Evolutionary conservation across 2,113 vertebrate genomes (phyloP).

Genomic region (Oxyura jamaicensis): DNA sequence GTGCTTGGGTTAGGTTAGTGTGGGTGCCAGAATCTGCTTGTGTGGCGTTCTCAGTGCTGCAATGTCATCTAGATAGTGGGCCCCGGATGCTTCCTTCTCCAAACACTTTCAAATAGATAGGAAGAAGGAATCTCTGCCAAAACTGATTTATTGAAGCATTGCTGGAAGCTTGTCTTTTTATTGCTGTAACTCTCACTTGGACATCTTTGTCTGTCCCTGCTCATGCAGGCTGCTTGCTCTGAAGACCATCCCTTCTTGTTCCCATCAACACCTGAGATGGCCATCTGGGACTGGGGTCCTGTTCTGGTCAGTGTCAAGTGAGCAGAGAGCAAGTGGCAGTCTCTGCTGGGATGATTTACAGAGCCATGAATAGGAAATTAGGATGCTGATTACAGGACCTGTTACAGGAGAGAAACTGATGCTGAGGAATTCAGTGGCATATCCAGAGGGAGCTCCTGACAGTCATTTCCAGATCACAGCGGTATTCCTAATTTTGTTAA

Average conservation of each 20-base stretch:
- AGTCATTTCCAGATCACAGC: not conserved
- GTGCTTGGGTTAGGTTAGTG: not conserved
- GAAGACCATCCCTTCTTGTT: not conserved
- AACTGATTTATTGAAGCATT: not conserved
- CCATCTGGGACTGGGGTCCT: not conserved
- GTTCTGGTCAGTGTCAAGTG: not conserved
- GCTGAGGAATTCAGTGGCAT: not conserved
- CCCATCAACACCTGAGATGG: not conserved
- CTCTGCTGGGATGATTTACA: not conserved
- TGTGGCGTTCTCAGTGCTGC: not conserved
- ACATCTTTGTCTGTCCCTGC: not conserved
- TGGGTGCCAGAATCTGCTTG: conserved; percentile 27
- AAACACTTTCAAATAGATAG: not conserved
- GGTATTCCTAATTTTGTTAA: not conserved
- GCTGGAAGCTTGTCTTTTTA: not conserved
- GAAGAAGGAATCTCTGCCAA: not conserved
- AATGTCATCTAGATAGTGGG: conserved; percentile 27
- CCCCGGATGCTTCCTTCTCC: conserved; percentile 7
- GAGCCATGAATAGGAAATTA: not conserved
- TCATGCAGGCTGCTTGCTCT: not conserved
- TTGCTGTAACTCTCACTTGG: not conserved
- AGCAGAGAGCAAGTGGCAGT: not conserved
- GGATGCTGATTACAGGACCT: not conserved
- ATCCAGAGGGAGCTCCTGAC: not conserved
- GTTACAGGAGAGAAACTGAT: not conserved